phyloP scores from a whole-genome alignment of 2,797 vertebrate species.

The Varecia variegata region DNA sequence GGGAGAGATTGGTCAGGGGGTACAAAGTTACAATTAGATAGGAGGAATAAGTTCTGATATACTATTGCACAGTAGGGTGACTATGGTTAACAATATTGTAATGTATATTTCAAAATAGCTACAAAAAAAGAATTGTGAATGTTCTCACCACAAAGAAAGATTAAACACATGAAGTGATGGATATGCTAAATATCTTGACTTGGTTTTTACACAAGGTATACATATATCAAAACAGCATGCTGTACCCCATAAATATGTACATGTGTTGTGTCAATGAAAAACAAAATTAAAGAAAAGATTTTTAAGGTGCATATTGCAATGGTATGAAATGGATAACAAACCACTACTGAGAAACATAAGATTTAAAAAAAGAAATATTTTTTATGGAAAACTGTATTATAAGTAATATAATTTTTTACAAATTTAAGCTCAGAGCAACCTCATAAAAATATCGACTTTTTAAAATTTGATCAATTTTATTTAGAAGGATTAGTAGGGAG shows the following conservation, averaged over 20 bases:
- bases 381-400: not conserved
- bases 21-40: too few species aligned
- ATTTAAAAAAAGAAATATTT: not conserved
- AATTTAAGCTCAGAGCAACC: not conserved
- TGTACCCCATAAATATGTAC: not conserved
- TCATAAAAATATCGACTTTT: not conserved
- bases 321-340: not conserved
- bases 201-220: not conserved
- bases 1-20: too few species aligned
- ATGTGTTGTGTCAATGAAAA: not conserved
- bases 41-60: too few species aligned
- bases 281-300: not conserved
- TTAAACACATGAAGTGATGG: not conserved
- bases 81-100: not conserved
- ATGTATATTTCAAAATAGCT: not conserved
- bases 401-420: not conserved
- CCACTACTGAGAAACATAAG: not conserved
- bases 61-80: too few species aligned
- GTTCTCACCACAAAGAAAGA: not conserved
- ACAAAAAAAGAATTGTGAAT: not conserved
- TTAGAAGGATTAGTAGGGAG: not conserved
- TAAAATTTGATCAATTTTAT: not conserved
- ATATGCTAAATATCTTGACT: not conserved
- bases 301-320: not conserved
- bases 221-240: not conserved